These are phyloP conservation scores for Noturus placidus DNA, from an alignment of 2,113 vertebrate genomes.

Conservation along the genomic window DNA sequence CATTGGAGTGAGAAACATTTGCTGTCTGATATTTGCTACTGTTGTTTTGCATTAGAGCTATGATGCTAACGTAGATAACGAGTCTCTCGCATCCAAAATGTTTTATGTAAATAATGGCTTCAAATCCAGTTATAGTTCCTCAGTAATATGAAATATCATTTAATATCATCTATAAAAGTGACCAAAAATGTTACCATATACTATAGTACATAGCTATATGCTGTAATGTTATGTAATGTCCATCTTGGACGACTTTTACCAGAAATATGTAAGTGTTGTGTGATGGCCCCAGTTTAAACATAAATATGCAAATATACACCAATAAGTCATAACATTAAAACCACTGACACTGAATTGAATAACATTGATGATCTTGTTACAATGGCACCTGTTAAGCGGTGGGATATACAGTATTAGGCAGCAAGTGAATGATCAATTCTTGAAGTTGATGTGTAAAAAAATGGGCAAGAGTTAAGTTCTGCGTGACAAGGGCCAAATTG, in stretches of 20 bases:
- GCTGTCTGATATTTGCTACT: not conserved
- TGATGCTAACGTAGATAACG: not conserved
- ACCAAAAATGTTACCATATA: not conserved
- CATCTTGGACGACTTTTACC: not conserved
- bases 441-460: too few relatives aligned
- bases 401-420: too few relatives aligned
- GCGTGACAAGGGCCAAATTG: too few relatives aligned
- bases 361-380: too few relatives aligned
- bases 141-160: not conserved
- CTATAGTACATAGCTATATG: not conserved
- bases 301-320: too few relatives aligned
- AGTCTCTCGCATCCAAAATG: not conserved
- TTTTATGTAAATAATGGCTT: not conserved
- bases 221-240: not conserved
- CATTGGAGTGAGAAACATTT: not conserved
- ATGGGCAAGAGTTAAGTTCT: too few relatives aligned
- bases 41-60: not conserved
- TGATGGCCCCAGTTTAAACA: not conserved
- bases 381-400: too few relatives aligned
- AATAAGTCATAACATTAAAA: too few relatives aligned
- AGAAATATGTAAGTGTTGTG: not conserved
- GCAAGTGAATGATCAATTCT: too few relatives aligned
- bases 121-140: not conserved
- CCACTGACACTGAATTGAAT: too few relatives aligned
- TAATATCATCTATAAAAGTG: not conserved